Evolutionary conservation across 1,140 invertebrate species (phyloP).

Genomic region (Anoplophora glabripennis): DNA sequence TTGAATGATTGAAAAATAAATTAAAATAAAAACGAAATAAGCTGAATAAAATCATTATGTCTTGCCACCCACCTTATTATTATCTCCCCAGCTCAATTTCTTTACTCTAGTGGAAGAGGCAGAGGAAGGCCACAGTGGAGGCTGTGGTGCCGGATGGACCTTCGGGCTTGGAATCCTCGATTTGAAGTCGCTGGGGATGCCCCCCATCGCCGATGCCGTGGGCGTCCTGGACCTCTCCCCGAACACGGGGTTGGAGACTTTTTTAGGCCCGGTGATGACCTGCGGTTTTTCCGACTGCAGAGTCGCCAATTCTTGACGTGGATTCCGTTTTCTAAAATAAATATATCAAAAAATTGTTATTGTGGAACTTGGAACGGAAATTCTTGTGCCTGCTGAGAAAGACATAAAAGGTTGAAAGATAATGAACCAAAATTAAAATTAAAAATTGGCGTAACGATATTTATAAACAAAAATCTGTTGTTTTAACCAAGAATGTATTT

Average conservation of each 20-base stretch:
- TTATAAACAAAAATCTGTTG: too few species aligned
- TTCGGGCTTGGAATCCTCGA: conserved; percentile 43
- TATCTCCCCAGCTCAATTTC: conserved; percentile 73
- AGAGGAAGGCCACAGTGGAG: conserved; percentile 40
- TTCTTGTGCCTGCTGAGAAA: too few species aligned
- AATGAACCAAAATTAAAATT: too few species aligned
- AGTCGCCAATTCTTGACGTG: conserved; percentile 31
- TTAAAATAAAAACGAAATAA: not conserved
- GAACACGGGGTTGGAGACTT: conserved; percentile 45
- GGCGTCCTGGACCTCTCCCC: conserved; percentile 35
- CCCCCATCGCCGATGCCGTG: conserved; percentile 44
- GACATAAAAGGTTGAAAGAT: too few species aligned
- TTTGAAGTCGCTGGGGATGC: conserved; percentile 38
- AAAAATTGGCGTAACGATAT: too few species aligned
- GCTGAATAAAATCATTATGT: conserved; percentile 1
- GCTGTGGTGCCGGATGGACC: conserved; percentile 47
- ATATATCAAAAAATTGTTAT: too few species aligned
- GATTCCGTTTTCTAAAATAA: conserved; percentile 27
- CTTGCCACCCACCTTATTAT: conserved; percentile 39
- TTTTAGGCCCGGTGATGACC: conserved; percentile 16
- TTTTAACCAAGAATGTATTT: too few species aligned
- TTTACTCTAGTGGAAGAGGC: conserved; percentile 65
- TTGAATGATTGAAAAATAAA: too few species aligned
- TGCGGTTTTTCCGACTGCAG: conserved; percentile 28
- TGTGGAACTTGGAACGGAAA: too few species aligned